Evolutionary conservation across 2,113 vertebrate species (phyloP).

Genomic region (Capreolus pygargus): DNA sequence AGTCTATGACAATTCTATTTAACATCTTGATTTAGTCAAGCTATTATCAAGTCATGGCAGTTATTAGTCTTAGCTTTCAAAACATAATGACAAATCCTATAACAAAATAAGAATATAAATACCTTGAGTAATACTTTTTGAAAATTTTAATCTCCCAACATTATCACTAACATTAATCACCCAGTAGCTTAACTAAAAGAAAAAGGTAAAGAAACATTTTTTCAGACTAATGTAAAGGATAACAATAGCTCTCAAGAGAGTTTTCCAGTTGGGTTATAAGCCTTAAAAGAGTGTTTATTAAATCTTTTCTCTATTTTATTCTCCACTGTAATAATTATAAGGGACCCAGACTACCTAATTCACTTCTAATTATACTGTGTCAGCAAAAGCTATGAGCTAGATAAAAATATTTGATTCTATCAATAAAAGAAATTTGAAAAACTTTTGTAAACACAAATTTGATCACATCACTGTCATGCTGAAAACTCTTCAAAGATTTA

Average conservation of each 20-base stretch:
- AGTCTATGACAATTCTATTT: conserved; percentile 55
- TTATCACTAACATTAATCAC: conserved; percentile 45
- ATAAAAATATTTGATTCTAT: not conserved
- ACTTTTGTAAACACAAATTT: not conserved
- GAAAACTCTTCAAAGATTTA: not conserved
- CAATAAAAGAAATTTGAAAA: not conserved
- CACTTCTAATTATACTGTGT: conserved; percentile 22
- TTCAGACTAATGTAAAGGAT: conserved; percentile 36
- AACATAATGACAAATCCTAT: conserved; percentile 45
- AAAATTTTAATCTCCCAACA: conserved; percentile 50
- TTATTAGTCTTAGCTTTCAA: conserved; percentile 44
- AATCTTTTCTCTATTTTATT: conserved; percentile 23
- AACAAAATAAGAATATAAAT: conserved; percentile 41
- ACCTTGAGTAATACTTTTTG: conserved; percentile 32
- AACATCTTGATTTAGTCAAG: conserved; percentile 42
- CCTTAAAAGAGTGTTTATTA: conserved; percentile 17
- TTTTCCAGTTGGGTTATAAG: not conserved
- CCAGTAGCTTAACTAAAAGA: conserved; percentile 34
- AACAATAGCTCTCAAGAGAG: not conserved
- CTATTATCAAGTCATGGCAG: conserved; percentile 49
- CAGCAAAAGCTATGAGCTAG: not conserved
- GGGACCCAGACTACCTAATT: not conserved
- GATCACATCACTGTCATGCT: not conserved
- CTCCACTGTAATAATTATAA: conserved; percentile 13
- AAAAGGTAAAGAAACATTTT: conserved; percentile 22